Conservation (phyloP, 2,888 invertebrate species). For the Corbicula japonica region DNA sequence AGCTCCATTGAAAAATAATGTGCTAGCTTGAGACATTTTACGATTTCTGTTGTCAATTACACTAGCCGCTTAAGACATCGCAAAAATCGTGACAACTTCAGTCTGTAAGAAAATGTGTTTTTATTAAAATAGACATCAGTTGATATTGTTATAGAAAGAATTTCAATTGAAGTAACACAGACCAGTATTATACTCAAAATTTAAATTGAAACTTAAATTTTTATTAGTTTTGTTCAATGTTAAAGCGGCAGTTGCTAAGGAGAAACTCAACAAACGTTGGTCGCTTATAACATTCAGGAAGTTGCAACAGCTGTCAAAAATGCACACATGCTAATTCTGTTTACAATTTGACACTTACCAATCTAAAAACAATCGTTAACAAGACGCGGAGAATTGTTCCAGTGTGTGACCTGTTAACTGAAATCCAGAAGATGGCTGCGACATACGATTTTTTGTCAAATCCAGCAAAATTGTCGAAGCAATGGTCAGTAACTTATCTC, state of each 20-base stretch:
- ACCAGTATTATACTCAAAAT: too few relatives aligned
- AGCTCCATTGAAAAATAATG: conserved; percentile 78
- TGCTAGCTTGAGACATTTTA: conserved; percentile 77
- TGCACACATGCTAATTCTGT: conserved; percentile 3
- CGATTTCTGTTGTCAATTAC: conserved; percentile 63
- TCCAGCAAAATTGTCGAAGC: conserved; percentile 79
- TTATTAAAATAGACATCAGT: too few relatives aligned
- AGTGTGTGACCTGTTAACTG: not conserved
- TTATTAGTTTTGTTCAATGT: conserved; percentile 10
- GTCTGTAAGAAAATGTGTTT: too few relatives aligned
- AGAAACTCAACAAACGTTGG: conserved; percentile 28
- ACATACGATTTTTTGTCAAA: conserved; percentile 78
- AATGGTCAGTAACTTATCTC: conserved; percentile 72
- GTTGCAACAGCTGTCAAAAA: conserved; percentile 7
- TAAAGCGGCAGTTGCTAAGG: conserved; percentile 55
- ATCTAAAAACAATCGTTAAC: too few relatives aligned
- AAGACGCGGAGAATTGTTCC: not conserved
- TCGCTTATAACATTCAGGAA: conserved; percentile 61
- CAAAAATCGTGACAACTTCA: too few relatives aligned
- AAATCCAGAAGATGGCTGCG: conserved; percentile 72
- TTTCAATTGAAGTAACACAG: too few relatives aligned
- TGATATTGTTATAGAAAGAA: too few relatives aligned
- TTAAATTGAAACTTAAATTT: too few relatives aligned
- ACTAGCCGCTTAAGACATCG: conserved; percentile 61
- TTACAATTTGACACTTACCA: not conserved